Evolutionary conservation across 1,140 invertebrate genomes (phyloP).

Genomic region (Drosophila trapezifrons): DNA sequence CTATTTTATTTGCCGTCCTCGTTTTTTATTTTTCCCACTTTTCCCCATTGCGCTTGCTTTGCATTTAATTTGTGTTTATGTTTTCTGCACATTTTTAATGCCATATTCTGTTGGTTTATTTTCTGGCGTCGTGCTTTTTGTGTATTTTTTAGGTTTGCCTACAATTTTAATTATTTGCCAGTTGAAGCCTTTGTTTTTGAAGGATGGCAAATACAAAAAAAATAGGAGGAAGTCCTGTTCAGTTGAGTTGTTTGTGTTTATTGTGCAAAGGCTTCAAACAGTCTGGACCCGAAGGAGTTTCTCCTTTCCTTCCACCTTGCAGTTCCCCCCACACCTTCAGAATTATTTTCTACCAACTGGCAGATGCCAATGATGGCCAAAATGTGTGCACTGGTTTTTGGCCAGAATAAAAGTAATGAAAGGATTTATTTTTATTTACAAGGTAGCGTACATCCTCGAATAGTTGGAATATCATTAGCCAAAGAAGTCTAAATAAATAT

Average conservation of each 20-base stretch:
- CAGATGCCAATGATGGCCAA: slow-evolving; percentile 30
- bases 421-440: background rate
- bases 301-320: background rate
- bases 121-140: slow-evolving; percentile 30
- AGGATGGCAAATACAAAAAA: slow-evolving; percentile 9
- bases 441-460: background rate
- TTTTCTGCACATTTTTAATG: slow-evolving; percentile 61
- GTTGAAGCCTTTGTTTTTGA: slow-evolving; percentile 43
- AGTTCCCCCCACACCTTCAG: background rate
- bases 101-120: slow-evolving; percentile 61
- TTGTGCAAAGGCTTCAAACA: slow-evolving; percentile 45
- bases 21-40: slow-evolving; percentile 52
- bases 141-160: slow-evolving; percentile 51
- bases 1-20: slow-evolving; percentile 68
- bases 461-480: background rate
- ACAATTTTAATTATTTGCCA: slow-evolving; percentile 75
- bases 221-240: slow-evolving; percentile 13
- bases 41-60: slow-evolving; percentile 52
- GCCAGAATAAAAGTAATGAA: slow-evolving; percentile 44
- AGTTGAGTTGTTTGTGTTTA: slow-evolving; percentile 31
- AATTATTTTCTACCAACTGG: slow-evolving; percentile 10
- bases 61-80: slow-evolving; percentile 60
- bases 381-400: slow-evolving; percentile 14
- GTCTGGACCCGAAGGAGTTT: slow-evolving; percentile 5
- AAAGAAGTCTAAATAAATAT: background rate